Base-by-base conservation (phyloP, 2,888 invertebrate species). In the Drosophila phalerata region DNA sequence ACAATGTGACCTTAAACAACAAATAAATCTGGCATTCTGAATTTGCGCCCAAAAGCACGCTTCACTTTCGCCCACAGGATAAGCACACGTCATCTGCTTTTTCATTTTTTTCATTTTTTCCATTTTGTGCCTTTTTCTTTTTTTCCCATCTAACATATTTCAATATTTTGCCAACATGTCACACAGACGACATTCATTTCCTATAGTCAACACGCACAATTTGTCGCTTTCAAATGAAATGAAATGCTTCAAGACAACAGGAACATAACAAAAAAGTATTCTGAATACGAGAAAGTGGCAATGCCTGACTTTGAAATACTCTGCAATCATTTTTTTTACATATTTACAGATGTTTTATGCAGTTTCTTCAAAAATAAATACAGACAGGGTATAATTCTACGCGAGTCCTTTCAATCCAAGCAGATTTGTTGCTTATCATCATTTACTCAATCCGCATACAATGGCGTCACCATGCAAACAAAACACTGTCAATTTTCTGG, bases 161-260 rank as follows among this genome's bases (percentile, higher is more conserved):
- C 84, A 77, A 86, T 86, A 84, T 84, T 84, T 86, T 81, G 74
- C 70, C 81, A 79, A 84, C 81, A 84, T 79, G 81, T 84, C 86
- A 73, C 79, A 81, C 22, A 77, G 74, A 77, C 79, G 83, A 75
- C 81, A 85, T 81, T 85, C 87, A 85, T 85, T 87, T 85, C 85
- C 85, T 76, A 74, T 73, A 81, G 85, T 83, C 85, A 87, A 82
- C 88, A 87, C 85, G 87, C 85, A 85, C 85, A 85, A 87, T 81
- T 85, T 85, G 87, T 82, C 82, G 85, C 82, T 87, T 79, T 74
- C 73, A 75, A 77, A 85, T 85, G 73, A 84, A 81, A 81, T 76
- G 81, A 84, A 81, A 79, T 72, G 69, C 66, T 77, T 37, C 32
- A 67, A 57, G 60, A 61, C 73, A 77, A 77, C 63, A 64, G 40